Evolutionary conservation across 2,113 vertebrate genomes (phyloP).

Genomic region (Tupaia tana): DNA sequence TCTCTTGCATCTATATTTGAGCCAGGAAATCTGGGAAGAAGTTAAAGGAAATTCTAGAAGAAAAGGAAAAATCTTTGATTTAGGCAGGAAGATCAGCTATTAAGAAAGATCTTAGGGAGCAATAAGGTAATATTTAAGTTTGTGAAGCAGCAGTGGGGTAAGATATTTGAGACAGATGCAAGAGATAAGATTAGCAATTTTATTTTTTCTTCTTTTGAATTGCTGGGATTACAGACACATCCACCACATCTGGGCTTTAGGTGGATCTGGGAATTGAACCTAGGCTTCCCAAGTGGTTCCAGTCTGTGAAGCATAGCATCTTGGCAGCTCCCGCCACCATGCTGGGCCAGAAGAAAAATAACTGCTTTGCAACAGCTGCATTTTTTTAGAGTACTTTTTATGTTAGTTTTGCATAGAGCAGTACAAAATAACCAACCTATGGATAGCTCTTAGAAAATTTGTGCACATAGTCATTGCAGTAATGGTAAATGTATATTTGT

Average conservation of each 20-base stretch:
- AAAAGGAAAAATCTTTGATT: constrained; percentile 38
- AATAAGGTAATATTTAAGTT: constrained; percentile 23
- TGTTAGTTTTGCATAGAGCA: constrained; percentile 37
- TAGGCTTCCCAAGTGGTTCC: too few species aligned
- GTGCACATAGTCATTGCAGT: background rate
- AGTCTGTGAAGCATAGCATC: too few species aligned
- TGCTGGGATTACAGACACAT: too few species aligned
- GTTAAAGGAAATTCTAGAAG: constrained; percentile 30
- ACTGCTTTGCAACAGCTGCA: background rate
- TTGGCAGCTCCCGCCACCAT: too few species aligned
- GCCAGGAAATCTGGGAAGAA: background rate
- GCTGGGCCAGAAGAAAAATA: background rate
- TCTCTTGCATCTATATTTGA: constrained; percentile 36
- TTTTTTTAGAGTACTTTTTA: background rate
- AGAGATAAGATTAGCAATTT: background rate
- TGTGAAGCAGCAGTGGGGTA: background rate
- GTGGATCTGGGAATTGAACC: too few species aligned
- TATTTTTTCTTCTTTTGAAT: too few species aligned
- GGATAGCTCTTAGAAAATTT: constrained; percentile 14
- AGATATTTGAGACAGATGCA: constrained; percentile 28
- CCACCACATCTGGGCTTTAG: too few species aligned
- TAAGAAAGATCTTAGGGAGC: constrained; percentile 37
- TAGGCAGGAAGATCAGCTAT: constrained; percentile 3
- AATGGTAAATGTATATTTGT: constrained; percentile 51
- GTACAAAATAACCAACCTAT: background rate